Base-by-base conservation (phyloP, 2,888 invertebrate species). In the Netelia inedita region DNA sequence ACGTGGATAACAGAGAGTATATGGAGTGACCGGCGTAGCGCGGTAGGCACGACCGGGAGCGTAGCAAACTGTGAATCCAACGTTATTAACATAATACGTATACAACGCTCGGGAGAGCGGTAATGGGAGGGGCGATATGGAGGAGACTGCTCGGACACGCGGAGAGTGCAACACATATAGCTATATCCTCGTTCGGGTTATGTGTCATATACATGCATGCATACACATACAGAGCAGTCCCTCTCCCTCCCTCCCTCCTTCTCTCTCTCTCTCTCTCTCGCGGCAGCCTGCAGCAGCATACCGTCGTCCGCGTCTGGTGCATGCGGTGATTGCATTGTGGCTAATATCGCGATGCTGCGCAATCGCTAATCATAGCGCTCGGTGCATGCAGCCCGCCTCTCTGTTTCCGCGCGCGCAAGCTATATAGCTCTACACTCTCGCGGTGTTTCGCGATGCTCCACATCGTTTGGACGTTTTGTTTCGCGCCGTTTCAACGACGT, bases 271-370 rank as follows among this genome's bases (percentile, higher is more conserved):
- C 53, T 55, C 59, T 61, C 6, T 21, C 57, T 57, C 46, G 10
- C 46, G 57, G 57, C 16, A 19, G 16, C 19, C 21, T 57, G 21
- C 71, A 63, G 73, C 73, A 75, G 43, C 71, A 71, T 82, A 81
- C 68, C 72, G 69, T 83, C 85, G 71, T 72, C 65, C 72, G 41
- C 72, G 82, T 74, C 79, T 66, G 79, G 71, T 75, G 74, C 85
- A 85, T 68, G 79, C 66, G 79, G 85, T 83, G 88, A 89, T 91
- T 88, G 89, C 87, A 88, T 89, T 88, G 88, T 88, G 88, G 88
- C 88, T 90, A 90, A 91, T 91, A 89, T 88, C 88, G 85, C 89
- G 89, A 91, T 90, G 91, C 88, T 88, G 90, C 85, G 82, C 90
- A 90, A 90, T 91, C 88, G 90, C 90, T 90, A 91, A 91, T 91